Percentiles rank a stretch among this genome's conserved stretches.
Evolutionary conservation across 2,888 invertebrate genomes (phyloP).

Genomic region (Pristionchus entomophagus): DNA sequence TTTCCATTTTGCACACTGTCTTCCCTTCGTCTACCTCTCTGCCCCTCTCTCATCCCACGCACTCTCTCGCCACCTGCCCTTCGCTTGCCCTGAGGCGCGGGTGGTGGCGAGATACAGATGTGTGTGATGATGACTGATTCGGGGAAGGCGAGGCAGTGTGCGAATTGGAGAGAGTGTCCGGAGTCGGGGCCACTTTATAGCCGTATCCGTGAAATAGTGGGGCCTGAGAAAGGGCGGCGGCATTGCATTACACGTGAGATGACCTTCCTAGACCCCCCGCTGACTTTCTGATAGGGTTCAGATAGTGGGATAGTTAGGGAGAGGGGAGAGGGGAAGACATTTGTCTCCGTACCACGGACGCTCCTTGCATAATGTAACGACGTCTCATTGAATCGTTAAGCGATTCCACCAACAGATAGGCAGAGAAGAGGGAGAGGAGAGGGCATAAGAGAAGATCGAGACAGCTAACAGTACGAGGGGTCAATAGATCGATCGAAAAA

Average conservation of each 20-base stretch:
- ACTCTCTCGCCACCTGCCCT: constrained; percentile 38
- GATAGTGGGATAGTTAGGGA: background rate
- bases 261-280: background rate
- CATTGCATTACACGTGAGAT: constrained; percentile 28
- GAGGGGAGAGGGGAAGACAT: constrained; percentile 5
- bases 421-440: background rate
- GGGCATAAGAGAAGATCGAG: background rate
- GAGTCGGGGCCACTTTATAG: constrained; percentile 2
- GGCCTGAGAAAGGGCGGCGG: constrained; percentile 32
- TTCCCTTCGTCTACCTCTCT: background rate
- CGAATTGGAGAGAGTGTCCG: background rate
- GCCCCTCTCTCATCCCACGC: background rate
- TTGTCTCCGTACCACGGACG: constrained; percentile 17
- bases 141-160: constrained; percentile 21
- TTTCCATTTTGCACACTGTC: background rate
- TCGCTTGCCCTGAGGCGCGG: constrained; percentile 6
- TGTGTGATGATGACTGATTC: constrained; percentile 36
- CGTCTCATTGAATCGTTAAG: constrained; percentile 42
- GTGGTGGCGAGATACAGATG: constrained; percentile 20
- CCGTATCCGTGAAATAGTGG: constrained; percentile 35
- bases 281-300: background rate
- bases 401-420: constrained; percentile 38
- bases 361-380: constrained; percentile 33
- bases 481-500: background rate
- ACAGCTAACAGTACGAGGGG: background rate